Base-by-base conservation (phyloP, 2,113 vertebrate genomes). In the Psittacula cyanocephala region DNA sequence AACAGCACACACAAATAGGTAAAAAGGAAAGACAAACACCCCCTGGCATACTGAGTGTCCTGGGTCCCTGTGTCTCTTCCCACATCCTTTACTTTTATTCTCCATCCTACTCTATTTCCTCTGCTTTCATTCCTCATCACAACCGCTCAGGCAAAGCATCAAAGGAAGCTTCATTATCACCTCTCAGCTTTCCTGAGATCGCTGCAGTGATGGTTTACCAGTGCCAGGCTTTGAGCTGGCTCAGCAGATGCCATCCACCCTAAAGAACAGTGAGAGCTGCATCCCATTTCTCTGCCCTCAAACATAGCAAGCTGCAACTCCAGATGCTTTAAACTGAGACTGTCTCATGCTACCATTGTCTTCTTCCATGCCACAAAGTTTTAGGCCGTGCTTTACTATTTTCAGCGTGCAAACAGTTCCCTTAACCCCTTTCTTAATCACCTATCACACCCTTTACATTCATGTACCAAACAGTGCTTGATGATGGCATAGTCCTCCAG, bases 91-190 rank as follows among this genome's bases (percentile, higher is more conserved):
- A 37, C 69, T 88, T 70, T 53, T 50, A 69, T 69, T 79, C 77
- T 71, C 22, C 68, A 88, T 70, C 69, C 81, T 94, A 71, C 63
- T 76, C 70, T 4, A 5, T 68, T 10, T 81, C 72, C 46, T 75
- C 43, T 31, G 41, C 63, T 63, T 77, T 77, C 69, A 31, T 60
- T 71, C 81, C 77, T 77, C 52, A 88, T 44, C 86, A 49, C 46
- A 74, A 59, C 70, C 41, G 28, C 74, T 81, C 65, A 52, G 47
- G 47, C 52, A 44, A 15, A 3, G n/a, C 62, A 81, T 64, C 67
- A 86, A 71, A 81, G 71, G 50, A 52, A 86, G 17, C 39, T 86
- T 75, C 87, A 85, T 86, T 81, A 83, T 77, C 89, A 90, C 91
- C 91, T 86, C 75, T 28, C 49, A 55, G 46, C 72, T 69, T 7